These are phyloP conservation scores for Patella vulgata DNA, from an alignment of 1,140 invertebrate genomes.

Conservation along the genomic window DNA sequence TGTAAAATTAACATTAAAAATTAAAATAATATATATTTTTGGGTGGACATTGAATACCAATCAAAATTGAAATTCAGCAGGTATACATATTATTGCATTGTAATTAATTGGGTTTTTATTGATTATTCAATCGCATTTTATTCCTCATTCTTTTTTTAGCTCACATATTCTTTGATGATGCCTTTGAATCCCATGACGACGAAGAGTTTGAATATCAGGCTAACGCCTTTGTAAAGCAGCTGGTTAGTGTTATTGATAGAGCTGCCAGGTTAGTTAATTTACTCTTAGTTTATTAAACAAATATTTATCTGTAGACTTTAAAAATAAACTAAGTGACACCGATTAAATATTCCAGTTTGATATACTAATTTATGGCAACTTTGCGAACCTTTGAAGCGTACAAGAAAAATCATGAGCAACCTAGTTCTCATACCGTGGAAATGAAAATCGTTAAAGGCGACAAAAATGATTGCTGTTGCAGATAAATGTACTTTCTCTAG, in stretches of 20 bases:
- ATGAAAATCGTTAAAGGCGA: no score
- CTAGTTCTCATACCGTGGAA: no score
- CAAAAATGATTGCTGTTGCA: no score
- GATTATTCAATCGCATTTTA: not conserved
- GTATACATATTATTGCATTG: not conserved
- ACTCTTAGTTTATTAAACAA: not conserved
- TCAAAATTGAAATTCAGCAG: no score
- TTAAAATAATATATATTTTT: not conserved
- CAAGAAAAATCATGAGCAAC: no score
- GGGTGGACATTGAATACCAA: not conserved
- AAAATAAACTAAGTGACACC: no score
- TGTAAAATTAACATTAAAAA: not conserved
- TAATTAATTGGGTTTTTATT: conserved; percentile 4
- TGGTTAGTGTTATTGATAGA: conserved; percentile 91
- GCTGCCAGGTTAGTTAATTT: conserved; percentile 77
- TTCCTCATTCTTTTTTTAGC: conserved; percentile 69
- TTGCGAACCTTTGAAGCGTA: no score
- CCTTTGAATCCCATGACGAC: conserved; percentile 95
- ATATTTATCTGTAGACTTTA: no score
- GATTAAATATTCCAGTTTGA: no score
- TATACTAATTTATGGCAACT: no score
- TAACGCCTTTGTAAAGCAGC: conserved; percentile 94
- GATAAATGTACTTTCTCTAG: no score
- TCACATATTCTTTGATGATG: conserved; percentile 99
- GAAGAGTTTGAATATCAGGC: conserved; percentile 84